Evolutionary conservation across 2,113 vertebrate species (phyloP), one percentile per base, ranked within the genome.

Genomic region (Hystrix cristata): DNA sequence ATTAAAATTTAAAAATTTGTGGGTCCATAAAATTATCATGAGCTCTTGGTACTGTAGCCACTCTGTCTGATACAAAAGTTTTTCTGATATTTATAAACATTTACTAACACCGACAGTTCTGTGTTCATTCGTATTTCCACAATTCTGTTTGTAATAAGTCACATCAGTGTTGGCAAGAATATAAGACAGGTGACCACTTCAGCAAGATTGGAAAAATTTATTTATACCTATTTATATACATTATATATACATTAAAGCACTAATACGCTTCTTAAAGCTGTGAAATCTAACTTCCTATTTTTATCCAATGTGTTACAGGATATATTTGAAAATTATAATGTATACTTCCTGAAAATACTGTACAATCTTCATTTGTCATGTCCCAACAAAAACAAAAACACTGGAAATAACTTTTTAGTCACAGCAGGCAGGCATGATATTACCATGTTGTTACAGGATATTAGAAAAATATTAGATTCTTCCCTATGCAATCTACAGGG

Each of bases 401-500:
- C 1, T 69, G 51, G 14, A 90, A 95, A 60, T 92, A 9, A 69
- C 25, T 48, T 2, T 72, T n/a, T 62, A 51, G 13, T 46, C 55
- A 69, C 64, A 7, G 2, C 10, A 81, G 76, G 10, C 3, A 27
- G 46, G 3, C 0, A 78, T 15, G 10, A 60, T 5, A 10, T 46
- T 4, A 86, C 18, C 15, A 16, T 12, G 0, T 2, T 59, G 48
- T 13, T 31, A 15, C 11, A 55, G 16, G 10, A 31, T 31, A 21
- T 71, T 48, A 57, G 10, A 79, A 71, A 64, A 74, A 38, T 64
- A 83, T 57, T 6, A 64, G 21, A 57, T 62, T 2, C 18, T 12
- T 78, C 5, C 9, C 10, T 9, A 34, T 9, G 25, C 4, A 62
- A 0, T 1, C 27, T 64, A 3, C 19, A 34, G 10, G 8, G 1